Base-by-base conservation (phyloP, 2,888 invertebrate species). In the Lasioglossum figueresi region DNA sequence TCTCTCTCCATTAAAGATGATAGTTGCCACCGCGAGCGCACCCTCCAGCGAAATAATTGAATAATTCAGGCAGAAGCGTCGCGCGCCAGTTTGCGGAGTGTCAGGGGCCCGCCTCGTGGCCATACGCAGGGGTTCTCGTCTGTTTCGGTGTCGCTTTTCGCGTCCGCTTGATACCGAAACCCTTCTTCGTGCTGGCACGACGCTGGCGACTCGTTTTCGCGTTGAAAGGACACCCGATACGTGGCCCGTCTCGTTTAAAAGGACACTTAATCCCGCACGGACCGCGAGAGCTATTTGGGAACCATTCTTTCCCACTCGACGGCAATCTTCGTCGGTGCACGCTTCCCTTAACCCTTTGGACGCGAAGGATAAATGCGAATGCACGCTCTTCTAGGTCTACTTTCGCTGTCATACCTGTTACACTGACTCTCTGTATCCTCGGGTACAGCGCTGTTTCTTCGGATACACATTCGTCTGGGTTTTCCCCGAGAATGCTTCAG, bases 41-140 rank as follows among this genome's bases (percentile, higher is more conserved):
- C 82, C 78, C 77, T 73, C 73, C 66, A 37, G 78, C 82, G 77
- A 89, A 85, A 85, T 89, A 90, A 89, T 90, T 89, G 89, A 89
- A 89, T 89, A 89, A 89, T 89, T 89, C 91, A 89, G 79, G 31
- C 82, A 85, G 84, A 73, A 82, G 77, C 77, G 79, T 63, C 71
- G 70, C 68, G 78, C 74, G 83, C 31, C 86, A 72, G 84, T 85
- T 80, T 78, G 81, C 73, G 48, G 83, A 77, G 79, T 80, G 82
- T 80, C 84, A 31, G 70, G 63, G 31, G 31, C 79, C 40, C 14
- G 37, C 45, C 66, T 73, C 68, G 71, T 48, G 70, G 68, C 56
- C 72, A 59, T 63, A 48, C 79, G 40, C 37, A 40, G 78, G 34
- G 56, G 70, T 84, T 79, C 86, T 79, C 84, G 72, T 59, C 77